Conservation (phyloP, 30 jellyfish, hydroid and myxozoan genomes). For the Turritopsis rubra region DNA sequence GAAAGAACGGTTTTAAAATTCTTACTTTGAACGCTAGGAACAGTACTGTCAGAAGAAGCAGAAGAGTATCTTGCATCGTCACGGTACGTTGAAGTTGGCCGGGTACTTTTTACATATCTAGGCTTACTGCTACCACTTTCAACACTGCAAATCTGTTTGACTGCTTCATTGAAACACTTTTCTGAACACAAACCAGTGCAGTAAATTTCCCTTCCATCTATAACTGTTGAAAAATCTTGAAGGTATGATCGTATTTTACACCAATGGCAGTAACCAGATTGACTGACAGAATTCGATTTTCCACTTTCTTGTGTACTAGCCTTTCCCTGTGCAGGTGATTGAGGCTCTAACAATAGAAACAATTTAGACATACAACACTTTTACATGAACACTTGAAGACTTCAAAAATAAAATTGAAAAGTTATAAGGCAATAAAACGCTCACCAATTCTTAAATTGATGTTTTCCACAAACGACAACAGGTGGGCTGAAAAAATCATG, state of each 20-base stretch:
- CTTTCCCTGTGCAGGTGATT: conserved; percentile 11
- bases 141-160: conserved; percentile 48
- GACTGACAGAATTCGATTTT: neutral
- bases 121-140: conserved; percentile 48
- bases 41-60: neutral
- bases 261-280: conserved; percentile 63
- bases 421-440: too few species aligned
- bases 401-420: too few species aligned
- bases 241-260: conserved; percentile 46
- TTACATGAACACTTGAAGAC: too few species aligned
- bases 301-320: conserved; percentile 2
- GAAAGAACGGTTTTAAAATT: too few species aligned
- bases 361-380: too few species aligned
- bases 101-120: neutral
- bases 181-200: conserved; percentile 86
- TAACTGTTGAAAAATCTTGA: conserved; percentile 47
- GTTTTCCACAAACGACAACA: conserved; percentile 8
- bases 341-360: conserved; percentile 7
- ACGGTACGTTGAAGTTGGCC: neutral
- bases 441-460: conserved; percentile 5
- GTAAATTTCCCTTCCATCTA: conserved; percentile 62
- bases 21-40: neutral
- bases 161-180: conserved; percentile 69
- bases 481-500: neutral
- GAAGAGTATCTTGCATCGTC: neutral